A percentile compares a stretch with the other conserved stretches of the same genome.
Conservation (phyloP, 2,113 vertebrate genomes). For the Solea solea region DNA sequence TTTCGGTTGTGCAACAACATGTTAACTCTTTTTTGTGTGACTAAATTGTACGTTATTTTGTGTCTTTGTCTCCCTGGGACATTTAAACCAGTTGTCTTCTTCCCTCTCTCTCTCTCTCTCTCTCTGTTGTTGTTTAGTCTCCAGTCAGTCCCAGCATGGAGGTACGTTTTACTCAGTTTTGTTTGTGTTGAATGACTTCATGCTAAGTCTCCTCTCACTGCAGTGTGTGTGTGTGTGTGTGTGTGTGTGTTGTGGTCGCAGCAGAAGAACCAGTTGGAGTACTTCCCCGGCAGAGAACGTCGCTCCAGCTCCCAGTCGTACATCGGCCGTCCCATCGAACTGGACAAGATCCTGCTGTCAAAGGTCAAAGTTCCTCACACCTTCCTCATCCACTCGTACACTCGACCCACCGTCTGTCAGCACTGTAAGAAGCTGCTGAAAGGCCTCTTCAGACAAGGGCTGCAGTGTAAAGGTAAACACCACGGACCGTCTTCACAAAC, state of each 20-base stretch:
- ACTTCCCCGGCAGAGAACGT: constrained; percentile 88
- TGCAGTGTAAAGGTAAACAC: constrained; percentile 88
- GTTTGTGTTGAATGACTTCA: too few relatives aligned
- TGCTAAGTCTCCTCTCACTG: too few relatives aligned
- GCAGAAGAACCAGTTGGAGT: constrained; percentile 90
- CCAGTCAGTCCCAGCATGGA: constrained; percentile 91
- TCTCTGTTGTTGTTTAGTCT: constrained; percentile 77
- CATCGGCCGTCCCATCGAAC: constrained; percentile 91
- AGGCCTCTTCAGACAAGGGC: constrained; percentile 88
- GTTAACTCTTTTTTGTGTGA: too few relatives aligned
- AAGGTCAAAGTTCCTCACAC: constrained; percentile 99
- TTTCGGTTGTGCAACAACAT: too few relatives aligned
- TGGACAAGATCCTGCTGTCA: constrained; percentile 94
- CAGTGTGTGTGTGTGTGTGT: neutral
- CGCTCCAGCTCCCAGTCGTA: constrained; percentile 94
- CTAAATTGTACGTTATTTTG: too few relatives aligned
- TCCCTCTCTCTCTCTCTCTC: too few relatives aligned
- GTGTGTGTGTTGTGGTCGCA: constrained; percentile 36
- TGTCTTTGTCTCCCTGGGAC: too few relatives aligned
- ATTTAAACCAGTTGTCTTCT: too few relatives aligned
- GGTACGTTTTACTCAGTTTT: constrained; percentile 76
- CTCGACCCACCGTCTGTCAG: constrained; percentile 95
- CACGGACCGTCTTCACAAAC: too few relatives aligned
- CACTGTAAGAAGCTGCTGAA: constrained; percentile 97
- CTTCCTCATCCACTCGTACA: constrained; percentile 97